Evolutionary conservation across 2,888 invertebrate genomes (phyloP), one percentile per base, ranked within the genome.

Genomic region (Orthonychiurus folsomi): DNA sequence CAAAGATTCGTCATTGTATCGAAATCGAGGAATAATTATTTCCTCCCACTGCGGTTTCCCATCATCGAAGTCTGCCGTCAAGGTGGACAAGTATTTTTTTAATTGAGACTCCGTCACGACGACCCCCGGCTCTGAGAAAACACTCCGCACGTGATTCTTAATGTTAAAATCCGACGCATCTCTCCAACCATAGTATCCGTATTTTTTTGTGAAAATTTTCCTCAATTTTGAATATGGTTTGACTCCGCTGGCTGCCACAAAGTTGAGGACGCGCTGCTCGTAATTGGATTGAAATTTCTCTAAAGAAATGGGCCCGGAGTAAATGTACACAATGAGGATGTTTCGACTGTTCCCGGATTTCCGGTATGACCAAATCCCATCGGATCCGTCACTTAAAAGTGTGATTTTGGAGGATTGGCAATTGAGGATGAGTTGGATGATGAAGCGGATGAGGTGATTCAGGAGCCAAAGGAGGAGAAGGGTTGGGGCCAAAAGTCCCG

Each of bases 21-120:
- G 21, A 61, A 64, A 72, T 52, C 60, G 50, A 24, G 72, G 68
- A 23, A 72, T 63, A 5, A 69, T 62, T 3, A 72, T 54, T 37
- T 67, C 66, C 55, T 71, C 71, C 71, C 71, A 71, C 27, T 71
- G 71, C 2, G 71, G 69, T 26, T 65, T 65, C 1, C 53, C 24
- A 15, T 65, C 69, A 21, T 69, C 67, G 66, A 71, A 70, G 55
- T 69, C 68, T 20, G 57, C 50, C 20, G 58, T 59, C 20, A 69
- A 25, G 0, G 64, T 63, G n/a, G n/a, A n/a, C 48, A 69, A 60
- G 21, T 62, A 25, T 2, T 55, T 59, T 58, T n/a, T 52, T 3
- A 52, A 37, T 47, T 71, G 62, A 0, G 63, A 23, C 26, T 71
- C 66, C 0, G 58, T 64, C 3, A 67, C 59, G 20, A 56, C 23